Percentiles rank a stretch among this genome's conserved stretches.
Conservation (phyloP, 2,113 vertebrate species). For the Chlamydotis undulata region DNA sequence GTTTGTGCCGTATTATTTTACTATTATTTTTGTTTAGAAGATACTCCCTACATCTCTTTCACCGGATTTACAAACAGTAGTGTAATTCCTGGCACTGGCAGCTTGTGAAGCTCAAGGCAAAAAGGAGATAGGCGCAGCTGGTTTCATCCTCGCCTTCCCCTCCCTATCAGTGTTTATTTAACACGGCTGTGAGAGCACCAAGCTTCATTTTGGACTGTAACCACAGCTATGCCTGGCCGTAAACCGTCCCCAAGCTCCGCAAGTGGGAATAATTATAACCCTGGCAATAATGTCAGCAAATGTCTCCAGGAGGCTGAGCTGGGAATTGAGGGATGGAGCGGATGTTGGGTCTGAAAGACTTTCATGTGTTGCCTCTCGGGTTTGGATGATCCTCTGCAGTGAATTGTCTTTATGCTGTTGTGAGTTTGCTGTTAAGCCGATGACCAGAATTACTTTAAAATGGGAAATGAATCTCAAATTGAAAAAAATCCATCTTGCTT, state of each 20-base stretch:
- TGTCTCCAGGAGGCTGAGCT: neutral
- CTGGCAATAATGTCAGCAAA: neutral
- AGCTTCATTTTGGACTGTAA: neutral
- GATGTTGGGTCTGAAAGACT: too few species aligned
- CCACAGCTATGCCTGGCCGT: neutral
- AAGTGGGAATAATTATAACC: neutral
- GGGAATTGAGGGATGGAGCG: neutral
- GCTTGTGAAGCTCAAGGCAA: neutral
- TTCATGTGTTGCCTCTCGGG: fast-evolving
- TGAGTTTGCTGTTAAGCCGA: neutral
- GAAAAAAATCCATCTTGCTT: neutral
- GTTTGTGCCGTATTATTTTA: neutral
- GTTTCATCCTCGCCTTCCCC: neutral
- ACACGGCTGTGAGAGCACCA: neutral
- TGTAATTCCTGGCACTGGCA: neutral
- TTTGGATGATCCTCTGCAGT: neutral
- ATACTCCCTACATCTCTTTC: neutral
- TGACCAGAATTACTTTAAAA: neutral
- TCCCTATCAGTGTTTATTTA: neutral
- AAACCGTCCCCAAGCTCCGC: neutral
- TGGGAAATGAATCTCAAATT: neutral
- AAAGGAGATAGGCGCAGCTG: neutral
- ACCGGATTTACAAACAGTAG: neutral
- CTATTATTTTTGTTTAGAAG: neutral
- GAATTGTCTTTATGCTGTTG: neutral